These are phyloP conservation scores for Chaetodon auriga DNA, from an alignment of 2,113 vertebrate genomes.

Conservation along the genomic window DNA sequence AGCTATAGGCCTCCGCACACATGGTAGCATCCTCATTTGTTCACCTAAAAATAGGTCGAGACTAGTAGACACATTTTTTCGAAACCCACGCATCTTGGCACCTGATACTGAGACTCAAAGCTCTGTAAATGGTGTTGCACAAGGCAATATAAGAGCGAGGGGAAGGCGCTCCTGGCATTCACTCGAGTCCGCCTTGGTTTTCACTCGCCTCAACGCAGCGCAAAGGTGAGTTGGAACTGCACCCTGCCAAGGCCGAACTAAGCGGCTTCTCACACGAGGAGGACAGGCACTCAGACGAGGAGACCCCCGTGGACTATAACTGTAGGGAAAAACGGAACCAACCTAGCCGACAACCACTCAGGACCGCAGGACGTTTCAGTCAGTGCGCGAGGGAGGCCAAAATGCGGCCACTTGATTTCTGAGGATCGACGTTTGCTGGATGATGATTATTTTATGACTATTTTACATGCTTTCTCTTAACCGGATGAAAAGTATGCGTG, in stretches of 20 bases:
- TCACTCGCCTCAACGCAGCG: slow-evolving; percentile 85
- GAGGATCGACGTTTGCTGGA: slow-evolving; percentile 61
- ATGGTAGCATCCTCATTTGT: slow-evolving; percentile 84
- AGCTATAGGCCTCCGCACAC: slow-evolving; percentile 73
- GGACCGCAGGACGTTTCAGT: slow-evolving; percentile 55
- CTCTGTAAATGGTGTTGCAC: slow-evolving; percentile 85
- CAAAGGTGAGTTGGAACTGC: slow-evolving; percentile 83
- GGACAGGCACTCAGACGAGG: slow-evolving; percentile 46
- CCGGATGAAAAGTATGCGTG: slow-evolving; percentile 28
- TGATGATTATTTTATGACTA: slow-evolving; percentile 34
- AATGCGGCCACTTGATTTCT: slow-evolving; percentile 25
- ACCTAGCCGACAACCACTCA: slow-evolving; percentile 19
- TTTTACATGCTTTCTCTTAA: slow-evolving; percentile 25
- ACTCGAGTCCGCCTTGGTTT: slow-evolving; percentile 81
- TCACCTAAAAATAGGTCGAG: slow-evolving; percentile 84
- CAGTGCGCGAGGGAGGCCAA: slow-evolving; percentile 33
- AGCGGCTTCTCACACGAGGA: slow-evolving; percentile 19
- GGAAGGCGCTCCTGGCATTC: slow-evolving; percentile 49
- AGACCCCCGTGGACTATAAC: slow-evolving; percentile 67
- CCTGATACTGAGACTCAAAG: slow-evolving; percentile 80
- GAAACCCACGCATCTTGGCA: slow-evolving; percentile 83
- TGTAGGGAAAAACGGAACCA: slow-evolving; percentile 52
- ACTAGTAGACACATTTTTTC: slow-evolving; percentile 87
- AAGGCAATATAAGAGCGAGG: slow-evolving; percentile 81
- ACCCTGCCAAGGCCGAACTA: slow-evolving; percentile 13